Conservation (phyloP, 1,140 invertebrate species). For the Drosophila ohnishii region DNA sequence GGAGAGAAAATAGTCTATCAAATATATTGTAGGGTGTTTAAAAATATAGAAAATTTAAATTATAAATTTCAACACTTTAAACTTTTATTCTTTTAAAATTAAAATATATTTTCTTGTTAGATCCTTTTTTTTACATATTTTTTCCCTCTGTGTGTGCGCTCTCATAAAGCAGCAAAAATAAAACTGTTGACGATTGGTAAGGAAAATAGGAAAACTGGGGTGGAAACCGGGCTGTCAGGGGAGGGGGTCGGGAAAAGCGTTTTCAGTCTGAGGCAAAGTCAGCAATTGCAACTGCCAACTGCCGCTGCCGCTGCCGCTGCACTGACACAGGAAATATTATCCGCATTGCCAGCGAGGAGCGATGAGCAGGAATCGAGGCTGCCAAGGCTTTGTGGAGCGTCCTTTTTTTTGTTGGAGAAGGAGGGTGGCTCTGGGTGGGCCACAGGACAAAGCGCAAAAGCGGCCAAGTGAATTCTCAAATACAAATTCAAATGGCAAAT, state of each 20-base stretch:
- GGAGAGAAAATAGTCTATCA: background rate
- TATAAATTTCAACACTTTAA: background rate
- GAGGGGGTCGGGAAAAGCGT: conserved; percentile 1
- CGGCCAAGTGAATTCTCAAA: conserved; percentile 80
- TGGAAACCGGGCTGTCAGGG: conserved; percentile 4
- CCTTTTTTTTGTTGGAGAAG: background rate
- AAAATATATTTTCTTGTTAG: too few species aligned
- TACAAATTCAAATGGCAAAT: conserved; percentile 82
- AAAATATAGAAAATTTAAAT: background rate
- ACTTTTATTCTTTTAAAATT: too few species aligned
- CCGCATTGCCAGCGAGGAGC: conserved; percentile 65
- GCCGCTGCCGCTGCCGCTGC: conserved; percentile 72
- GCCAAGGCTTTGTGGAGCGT: conserved; percentile 40
- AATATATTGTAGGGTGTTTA: accelerated
- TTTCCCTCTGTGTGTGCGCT: conserved; percentile 32
- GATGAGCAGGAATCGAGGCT: conserved; percentile 52
- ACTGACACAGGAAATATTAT: conserved; percentile 81
- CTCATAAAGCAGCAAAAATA: conserved; percentile 77
- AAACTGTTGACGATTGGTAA: conserved; percentile 74
- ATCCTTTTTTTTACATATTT: background rate
- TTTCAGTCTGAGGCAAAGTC: conserved; percentile 25
- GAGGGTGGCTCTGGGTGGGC: conserved; percentile 8
- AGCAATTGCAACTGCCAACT: conserved; percentile 70
- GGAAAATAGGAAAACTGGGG: conserved; percentile 26
- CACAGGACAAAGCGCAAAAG: conserved; percentile 73